Conservation (phyloP, 2,797 vertebrate species). For the Serranus cabrilla region DNA sequence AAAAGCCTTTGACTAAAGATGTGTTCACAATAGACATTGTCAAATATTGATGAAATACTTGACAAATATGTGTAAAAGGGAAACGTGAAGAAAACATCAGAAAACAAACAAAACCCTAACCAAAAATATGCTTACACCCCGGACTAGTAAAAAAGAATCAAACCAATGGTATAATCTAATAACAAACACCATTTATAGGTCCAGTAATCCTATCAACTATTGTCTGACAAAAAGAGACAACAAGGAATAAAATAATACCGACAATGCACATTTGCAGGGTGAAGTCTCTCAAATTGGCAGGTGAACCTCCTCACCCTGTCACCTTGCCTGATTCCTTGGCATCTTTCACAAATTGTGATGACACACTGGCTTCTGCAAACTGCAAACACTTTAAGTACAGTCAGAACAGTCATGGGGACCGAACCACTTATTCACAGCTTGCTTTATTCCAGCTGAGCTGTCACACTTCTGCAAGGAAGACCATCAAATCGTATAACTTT, state of each 20-base stretch:
- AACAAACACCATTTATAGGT: neutral
- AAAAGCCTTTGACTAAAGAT: constrained; percentile 20
- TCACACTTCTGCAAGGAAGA: neutral
- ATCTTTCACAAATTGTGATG: constrained; percentile 5
- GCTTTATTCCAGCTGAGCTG: constrained; percentile 32
- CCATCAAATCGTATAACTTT: neutral
- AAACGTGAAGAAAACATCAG: neutral
- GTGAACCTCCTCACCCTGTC: neutral
- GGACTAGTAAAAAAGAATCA: neutral
- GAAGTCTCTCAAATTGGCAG: neutral
- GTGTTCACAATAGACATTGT: constrained; percentile 5
- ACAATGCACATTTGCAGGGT: neutral
- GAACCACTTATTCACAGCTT: constrained; percentile 5
- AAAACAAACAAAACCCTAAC: neutral
- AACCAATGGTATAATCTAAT: neutral
- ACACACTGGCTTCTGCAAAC: constrained; percentile 7
- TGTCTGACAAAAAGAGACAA: neutral
- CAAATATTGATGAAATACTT: constrained; percentile 10
- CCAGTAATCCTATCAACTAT: neutral
- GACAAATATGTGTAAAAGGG: neutral
- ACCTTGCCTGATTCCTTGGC: neutral
- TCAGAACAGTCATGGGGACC: constrained; percentile 4
- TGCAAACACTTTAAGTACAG: constrained; percentile 13
- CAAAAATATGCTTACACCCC: neutral
- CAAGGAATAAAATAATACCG: neutral